Evolutionary conservation across 37 sponge, comb jelly and placozoan genomes (phyloP).

Genomic region (Beroe ovata): DNA sequence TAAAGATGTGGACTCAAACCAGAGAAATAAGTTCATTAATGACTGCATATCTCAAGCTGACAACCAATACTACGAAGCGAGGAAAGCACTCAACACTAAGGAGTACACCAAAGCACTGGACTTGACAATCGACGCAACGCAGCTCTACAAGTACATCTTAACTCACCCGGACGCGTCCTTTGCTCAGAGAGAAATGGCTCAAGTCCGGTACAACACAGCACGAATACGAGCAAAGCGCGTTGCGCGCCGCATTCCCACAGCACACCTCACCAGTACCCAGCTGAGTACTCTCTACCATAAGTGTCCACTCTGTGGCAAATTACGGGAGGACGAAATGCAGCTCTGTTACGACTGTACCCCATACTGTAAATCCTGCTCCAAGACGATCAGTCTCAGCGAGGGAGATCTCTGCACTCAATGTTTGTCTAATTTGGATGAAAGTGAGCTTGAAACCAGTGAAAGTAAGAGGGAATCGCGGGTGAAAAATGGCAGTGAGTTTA

Average conservation of each 20-base stretch:
- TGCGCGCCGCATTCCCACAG: slow-evolving; percentile 30
- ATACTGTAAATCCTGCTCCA: background rate
- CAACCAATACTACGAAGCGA: slow-evolving; percentile 31
- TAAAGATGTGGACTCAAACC: background rate
- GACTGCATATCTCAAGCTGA: slow-evolving; percentile 59
- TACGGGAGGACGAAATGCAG: slow-evolving; percentile 34
- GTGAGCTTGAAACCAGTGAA: background rate
- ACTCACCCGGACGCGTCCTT: slow-evolving; percentile 5
- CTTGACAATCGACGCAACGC: slow-evolving; percentile 13
- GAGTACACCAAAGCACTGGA: slow-evolving; percentile 51
- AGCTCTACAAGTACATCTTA: slow-evolving; percentile 35
- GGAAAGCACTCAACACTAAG: background rate
- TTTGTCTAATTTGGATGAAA: background rate
- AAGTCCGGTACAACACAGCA: slow-evolving; percentile 28
- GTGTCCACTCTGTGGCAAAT: slow-evolving; percentile 35
- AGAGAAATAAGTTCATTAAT: slow-evolving; percentile 38
- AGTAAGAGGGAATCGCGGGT: background rate
- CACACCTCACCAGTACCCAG: background rate
- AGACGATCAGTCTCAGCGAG: background rate
- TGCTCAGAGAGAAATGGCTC: slow-evolving; percentile 4
- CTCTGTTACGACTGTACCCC: slow-evolving; percentile 22
- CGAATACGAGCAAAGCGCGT: background rate
- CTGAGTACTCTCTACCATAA: slow-evolving; percentile 10
- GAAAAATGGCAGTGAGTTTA: background rate
- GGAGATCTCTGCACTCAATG: background rate